Base-by-base conservation (phyloP, 2,113 vertebrate species). In the Pteruthius melanotis region DNA sequence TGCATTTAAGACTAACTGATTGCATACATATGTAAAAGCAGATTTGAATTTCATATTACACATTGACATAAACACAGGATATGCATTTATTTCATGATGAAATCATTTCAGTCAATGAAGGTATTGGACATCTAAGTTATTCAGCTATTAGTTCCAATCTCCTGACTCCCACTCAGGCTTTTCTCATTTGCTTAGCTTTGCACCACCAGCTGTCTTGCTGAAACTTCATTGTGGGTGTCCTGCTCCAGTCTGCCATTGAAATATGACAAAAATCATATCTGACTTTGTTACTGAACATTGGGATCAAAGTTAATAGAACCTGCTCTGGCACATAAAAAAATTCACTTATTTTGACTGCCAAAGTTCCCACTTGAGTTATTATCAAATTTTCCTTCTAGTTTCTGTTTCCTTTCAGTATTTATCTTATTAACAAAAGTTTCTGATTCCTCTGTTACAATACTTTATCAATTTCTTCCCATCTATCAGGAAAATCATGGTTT, bases 1-100 rank as follows among this genome's bases (percentile, higher is more conserved):
- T 97, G 90, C 42, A 65, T 88, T 96, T 92, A 89, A 94, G 54
- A 90, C 54, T 59, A 74, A 90, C 93, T 97, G 96, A 95, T 97
- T 97, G 31, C 96, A 97, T 97, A 87, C 96, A 96, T 97, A 96
- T 97, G 95, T 90, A 97, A 86, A 88, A 96, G 90, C 28, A 77
- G 52, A 95, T 97, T 94, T 97, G 95, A 95, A 95, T 97, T 97
- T 97, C 94, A 93, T 95, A 92, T 88, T 92, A 11, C 35, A 81
- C 60, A 85, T 87, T 92, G 87, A 95, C 91, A 83, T 90, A 96
- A 94, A 93, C 40, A 91, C 68, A 91, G 85, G 87, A 89, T 94
- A 92, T 93, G 68, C 90, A 63, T 92, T 92, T 96, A 92, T 96
- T 96, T 93, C 21, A 82, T 23, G 69, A 92, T 90, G 70, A 95